Base-by-base conservation (phyloP, 2,113 vertebrate species). In the Noctilio leporinus region DNA sequence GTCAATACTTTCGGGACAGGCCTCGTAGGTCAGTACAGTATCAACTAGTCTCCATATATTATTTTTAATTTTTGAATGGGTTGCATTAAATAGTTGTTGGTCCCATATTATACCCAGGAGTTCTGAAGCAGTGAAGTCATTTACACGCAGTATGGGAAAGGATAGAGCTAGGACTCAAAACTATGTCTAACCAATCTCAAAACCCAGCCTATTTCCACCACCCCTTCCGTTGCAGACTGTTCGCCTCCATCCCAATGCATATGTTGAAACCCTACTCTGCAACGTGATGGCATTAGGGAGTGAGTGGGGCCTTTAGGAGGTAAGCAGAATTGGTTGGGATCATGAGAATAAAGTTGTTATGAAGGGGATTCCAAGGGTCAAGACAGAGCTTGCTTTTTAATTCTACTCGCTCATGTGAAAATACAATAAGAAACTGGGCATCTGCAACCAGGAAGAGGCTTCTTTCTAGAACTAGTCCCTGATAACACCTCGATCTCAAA, bases 171-270 rank as follows among this genome's bases (percentile, higher is more conserved):
- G 47, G n/a, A 35, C 26, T 85, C 76, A 72, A 59, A 65, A 22
- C 67, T 43, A 55, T 20, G 3, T 7, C 24, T 81, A 62, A 70
- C 14, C 62, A 19, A 86, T 78, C 73, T 75, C 33, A 69, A 83
- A 83, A 40, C 51, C 38, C 35, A 82, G 55, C 35, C 43, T 33
- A 12, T 19, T 65, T 65, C 24, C 14, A 22, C 22, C 10, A 45
- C 4, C 10, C 38, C 9, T 45, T 62, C 28, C 62, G 15, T 72
- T 35, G 45, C 0, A 93, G n/a, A 82, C 45, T 35, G 11, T 51
- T 10, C 43, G 19, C 4, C n/a, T 0, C 10, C 15, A 0, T 15
- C 22, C 43, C 22, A 22, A 19, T 22, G 43, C 76, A 5, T 53
- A 49, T 11, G 28, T 24, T 72, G 35, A 72, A 64, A 51, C 35